Conservation (phyloP, 2,113 vertebrate genomes). For the Xiphias gladius region DNA sequence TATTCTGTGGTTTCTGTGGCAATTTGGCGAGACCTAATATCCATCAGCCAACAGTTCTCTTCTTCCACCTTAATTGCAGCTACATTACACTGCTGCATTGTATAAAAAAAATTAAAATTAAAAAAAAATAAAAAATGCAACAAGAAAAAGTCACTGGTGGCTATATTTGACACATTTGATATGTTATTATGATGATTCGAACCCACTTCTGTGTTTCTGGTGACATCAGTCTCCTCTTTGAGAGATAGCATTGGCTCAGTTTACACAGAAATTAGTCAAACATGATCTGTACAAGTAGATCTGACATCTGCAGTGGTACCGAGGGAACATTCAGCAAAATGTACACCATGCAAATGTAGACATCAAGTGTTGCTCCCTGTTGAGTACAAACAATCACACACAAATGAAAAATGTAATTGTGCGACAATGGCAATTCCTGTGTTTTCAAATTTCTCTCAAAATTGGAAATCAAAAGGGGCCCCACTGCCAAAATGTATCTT, state of each 20-base stretch:
- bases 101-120: not conserved
- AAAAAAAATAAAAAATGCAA: too few species aligned
- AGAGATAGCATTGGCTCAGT: conserved; percentile 9
- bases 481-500: conserved; percentile 44
- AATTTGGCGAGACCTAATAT: conserved; percentile 22
- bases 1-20: conserved; percentile 15
- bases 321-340: conserved; percentile 35
- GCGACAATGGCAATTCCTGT: conserved; percentile 61
- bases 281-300: conserved; percentile 26
- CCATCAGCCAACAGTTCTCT: conserved; percentile 4
- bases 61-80: conserved; percentile 4
- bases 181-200: not conserved
- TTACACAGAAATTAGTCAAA: conserved; percentile 33
- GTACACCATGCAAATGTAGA: conserved; percentile 57
- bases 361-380: conserved; percentile 65
- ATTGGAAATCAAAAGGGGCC: conserved; percentile 67
- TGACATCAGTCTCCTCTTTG: conserved; percentile 1
- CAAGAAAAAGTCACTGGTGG: not conserved
- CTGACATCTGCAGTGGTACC: conserved; percentile 10
- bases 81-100: not conserved
- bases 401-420: conserved; percentile 72
- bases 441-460: conserved; percentile 65
- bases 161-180: conserved; percentile 8
- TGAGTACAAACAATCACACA: conserved; percentile 54
- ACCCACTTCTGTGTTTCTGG: not conserved